These are phyloP conservation scores for Calliphora vomitoria DNA, from an alignment of 2,888 invertebrate genomes.

Conservation along the genomic window DNA sequence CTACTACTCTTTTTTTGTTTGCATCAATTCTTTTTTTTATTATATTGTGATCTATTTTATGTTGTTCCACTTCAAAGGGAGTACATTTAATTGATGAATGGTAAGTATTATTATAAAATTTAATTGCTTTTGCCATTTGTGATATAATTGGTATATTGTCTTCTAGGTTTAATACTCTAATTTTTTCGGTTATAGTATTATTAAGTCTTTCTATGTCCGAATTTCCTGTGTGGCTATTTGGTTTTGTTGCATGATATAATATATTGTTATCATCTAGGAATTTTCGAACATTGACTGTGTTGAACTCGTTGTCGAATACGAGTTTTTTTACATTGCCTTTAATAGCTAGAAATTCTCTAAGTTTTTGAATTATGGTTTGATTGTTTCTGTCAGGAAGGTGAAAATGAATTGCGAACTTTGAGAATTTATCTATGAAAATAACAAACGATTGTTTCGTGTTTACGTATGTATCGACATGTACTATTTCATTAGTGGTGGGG, in stretches of 20 bases:
- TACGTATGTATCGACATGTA: conserved; percentile 32
- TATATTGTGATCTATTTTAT: no score
- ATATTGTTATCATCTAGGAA: conserved; percentile 61
- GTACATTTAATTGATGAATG: no score
- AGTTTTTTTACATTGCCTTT: conserved; percentile 61
- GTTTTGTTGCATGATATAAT: conserved; percentile 64
- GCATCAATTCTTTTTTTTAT: no score
- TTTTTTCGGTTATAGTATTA: no score
- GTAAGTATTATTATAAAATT: no score
- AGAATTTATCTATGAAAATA: conserved; percentile 33
- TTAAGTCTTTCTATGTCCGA: no score
- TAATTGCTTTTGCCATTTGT: no score
- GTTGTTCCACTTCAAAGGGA: no score
- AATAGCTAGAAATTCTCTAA: conserved; percentile 47
- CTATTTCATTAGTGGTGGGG: conserved; percentile 22
- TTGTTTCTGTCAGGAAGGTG: conserved; percentile 38
- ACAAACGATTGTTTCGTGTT: conserved; percentile 31
- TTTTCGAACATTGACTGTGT: conserved; percentile 62
- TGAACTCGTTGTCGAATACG: conserved; percentile 70
- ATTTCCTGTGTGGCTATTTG: conserved; percentile 47
- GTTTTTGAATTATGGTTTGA: conserved; percentile 32
- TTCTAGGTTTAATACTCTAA: no score
- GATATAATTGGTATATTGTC: no score
- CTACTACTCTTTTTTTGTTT: no score
- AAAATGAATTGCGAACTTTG: conserved; percentile 53